Percentiles rank a stretch among this genome's conserved stretches.
phyloP scores from a whole-genome alignment of 1,140 invertebrate genomes.

The Calycopis cecrops region DNA sequence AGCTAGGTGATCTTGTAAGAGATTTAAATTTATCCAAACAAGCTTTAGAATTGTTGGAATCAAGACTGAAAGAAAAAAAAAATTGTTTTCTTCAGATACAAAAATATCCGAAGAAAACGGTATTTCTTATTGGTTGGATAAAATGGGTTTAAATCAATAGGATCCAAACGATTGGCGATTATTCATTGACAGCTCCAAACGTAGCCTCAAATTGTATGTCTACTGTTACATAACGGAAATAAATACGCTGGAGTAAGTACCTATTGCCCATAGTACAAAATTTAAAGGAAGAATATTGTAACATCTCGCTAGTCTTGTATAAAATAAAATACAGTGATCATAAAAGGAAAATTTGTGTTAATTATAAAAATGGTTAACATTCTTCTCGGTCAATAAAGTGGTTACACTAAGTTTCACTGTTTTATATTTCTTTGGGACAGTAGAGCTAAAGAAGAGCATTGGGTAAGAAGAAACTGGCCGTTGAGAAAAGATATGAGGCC shows the following conservation, averaged over 20 bases:
- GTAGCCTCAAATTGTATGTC: conserved; percentile 53
- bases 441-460: conserved; percentile 31
- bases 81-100: conserved; percentile 22
- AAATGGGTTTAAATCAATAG: conserved; percentile 27
- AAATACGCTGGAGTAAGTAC: conserved; percentile 32
- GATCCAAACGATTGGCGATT: conserved; percentile 32
- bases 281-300: conserved; percentile 52
- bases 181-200: conserved; percentile 48
- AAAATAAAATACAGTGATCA: conserved; percentile 46
- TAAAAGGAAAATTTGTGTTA: conserved; percentile 37
- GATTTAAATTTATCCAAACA: conserved; percentile 36
- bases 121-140: conserved; percentile 37
- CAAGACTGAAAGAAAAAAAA: conserved; percentile 32
- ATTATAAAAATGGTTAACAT: conserved; percentile 44
- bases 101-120: conserved; percentile 26
- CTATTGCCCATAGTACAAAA: conserved; percentile 35
- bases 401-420: conserved; percentile 49
- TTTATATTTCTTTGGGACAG: conserved; percentile 48
- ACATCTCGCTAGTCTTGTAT: conserved; percentile 30
- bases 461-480: conserved; percentile 21
- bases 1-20: conserved; percentile 42
- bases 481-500: no score
- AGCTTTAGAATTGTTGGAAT: conserved; percentile 30
- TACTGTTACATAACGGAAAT: conserved; percentile 58
- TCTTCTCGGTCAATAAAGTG: conserved; percentile 40